Conservation (phyloP, 2,113 vertebrate species). For the Abramis brama region DNA sequence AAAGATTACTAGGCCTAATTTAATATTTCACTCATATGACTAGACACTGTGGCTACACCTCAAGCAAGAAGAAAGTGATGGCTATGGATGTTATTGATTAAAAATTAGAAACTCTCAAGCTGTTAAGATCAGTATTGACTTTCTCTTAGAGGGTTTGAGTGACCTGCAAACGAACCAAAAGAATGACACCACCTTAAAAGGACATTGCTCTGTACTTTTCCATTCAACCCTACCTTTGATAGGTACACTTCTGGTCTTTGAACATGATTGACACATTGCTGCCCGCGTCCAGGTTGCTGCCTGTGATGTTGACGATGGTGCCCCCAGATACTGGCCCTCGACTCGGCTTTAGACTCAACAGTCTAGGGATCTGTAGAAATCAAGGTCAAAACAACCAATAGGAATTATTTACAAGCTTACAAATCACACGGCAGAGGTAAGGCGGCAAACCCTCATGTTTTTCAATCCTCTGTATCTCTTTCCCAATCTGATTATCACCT, state of each 20-base stretch:
- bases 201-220: conserved; percentile 29
- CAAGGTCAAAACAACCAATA: neutral
- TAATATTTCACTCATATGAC: conserved; percentile 1
- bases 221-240: conserved; percentile 81
- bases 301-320: conserved; percentile 93
- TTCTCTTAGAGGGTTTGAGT: neutral
- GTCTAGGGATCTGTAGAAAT: conserved; percentile 81
- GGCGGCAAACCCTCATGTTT: neutral
- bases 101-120: conserved; percentile 52
- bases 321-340: conserved; percentile 93
- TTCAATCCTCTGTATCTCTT: conserved; percentile 23
- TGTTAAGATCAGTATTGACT: conserved; percentile 52
- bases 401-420: conserved; percentile 3
- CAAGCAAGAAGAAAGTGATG: conserved; percentile 32
- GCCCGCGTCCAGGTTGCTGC: conserved; percentile 92
- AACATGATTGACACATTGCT: conserved; percentile 94
- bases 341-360: conserved; percentile 84
- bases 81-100: conserved; percentile 57
- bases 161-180: neutral
- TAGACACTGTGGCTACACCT: conserved; percentile 18
- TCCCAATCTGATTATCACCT: conserved; percentile 59
- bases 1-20: neutral
- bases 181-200: conserved; percentile 45
- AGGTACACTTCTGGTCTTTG: conserved; percentile 90
- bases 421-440: conserved; percentile 11